Base-by-base conservation (phyloP, 2,797 vertebrate species). In the Jordanella pulchra region DNA sequence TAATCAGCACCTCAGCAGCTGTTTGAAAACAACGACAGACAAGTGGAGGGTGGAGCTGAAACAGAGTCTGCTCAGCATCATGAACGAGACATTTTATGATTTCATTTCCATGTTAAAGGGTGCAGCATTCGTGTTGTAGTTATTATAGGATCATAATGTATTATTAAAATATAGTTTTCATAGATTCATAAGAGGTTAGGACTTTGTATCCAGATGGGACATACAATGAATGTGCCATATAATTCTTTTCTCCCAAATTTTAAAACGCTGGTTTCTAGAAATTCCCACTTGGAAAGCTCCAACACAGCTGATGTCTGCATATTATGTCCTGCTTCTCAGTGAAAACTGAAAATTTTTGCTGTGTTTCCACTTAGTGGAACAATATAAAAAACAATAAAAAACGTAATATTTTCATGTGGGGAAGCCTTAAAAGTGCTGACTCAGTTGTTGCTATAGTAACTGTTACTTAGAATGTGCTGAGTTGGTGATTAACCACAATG, bases 1-100 rank as follows among this genome's bases (percentile, higher is more conserved):
- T 79, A 79, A 86, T 82, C 77, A 78, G 78, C 44, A 3, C 35
- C 72, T 69, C 71, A 55, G 71, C 81, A 76, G 77, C 77, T 76
- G 76, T 63, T 83, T 18, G 1, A 44, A 55, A 42, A 32, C 44
- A 63, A 71, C 7, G 15, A 10, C 10, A 73, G 54, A 56, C 25
- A 1, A 39, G 42, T 0, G 15, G n/a, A 27, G n/a, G 56, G 45
- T 12, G 47, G 35, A 9, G 1, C 15, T 71, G 51, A 7, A 21
- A 48, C 14, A 50, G 48, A 45, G 17, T 18, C 54, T 27, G 15
- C n/a, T 72, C 18, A 44, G 27, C 21, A 48, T 68, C 42, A 3
- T 21, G 18, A 35, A 64, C n/a, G 0, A 0, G 4, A 44, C 39
- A 23, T 7, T 0, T 0, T 54, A 21, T 18, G 47, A 44, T 65